Percentiles rank a stretch among this genome's conserved stretches.
Evolutionary conservation across 2,113 vertebrate species (phyloP).

Genomic region (Girardinichthys multiradiatus): DNA sequence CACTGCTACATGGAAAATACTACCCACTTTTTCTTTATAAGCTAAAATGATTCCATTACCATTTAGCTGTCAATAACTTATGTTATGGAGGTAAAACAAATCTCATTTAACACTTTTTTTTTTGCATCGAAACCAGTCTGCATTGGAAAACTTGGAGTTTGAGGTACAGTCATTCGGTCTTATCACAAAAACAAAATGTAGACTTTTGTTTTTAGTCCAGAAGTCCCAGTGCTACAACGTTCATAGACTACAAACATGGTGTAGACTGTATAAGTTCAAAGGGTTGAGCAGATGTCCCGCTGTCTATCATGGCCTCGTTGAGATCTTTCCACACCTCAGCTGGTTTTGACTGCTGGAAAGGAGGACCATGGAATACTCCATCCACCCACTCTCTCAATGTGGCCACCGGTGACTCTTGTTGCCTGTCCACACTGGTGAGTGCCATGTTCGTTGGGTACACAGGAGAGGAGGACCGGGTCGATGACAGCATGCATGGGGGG

Average conservation of each 20-base stretch:
- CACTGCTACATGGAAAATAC: not conserved
- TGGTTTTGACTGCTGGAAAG: conserved; percentile 87
- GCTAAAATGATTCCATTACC: not conserved
- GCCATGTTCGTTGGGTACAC: conserved; percentile 73
- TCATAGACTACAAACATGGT: conserved; percentile 75
- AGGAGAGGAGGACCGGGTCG: conserved; percentile 62
- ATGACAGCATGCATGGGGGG: conserved; percentile 91
- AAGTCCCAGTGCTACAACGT: conserved; percentile 12
- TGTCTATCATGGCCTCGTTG: conserved; percentile 82
- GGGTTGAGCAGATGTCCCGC: conserved; percentile 82
- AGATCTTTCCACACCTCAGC: conserved; percentile 87
- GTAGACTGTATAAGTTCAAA: conserved; percentile 79
- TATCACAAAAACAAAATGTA: conserved; percentile 46
- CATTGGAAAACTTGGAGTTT: not conserved
- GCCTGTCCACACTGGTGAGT: conserved; percentile 78
- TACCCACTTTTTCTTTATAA: not conserved
- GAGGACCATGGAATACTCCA: conserved; percentile 92
- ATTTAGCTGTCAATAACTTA: not conserved
- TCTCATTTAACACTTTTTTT: not conserved
- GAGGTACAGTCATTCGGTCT: conserved; percentile 25
- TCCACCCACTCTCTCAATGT: conserved; percentile 98
- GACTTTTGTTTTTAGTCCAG: conserved; percentile 33
- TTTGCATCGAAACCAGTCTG: not conserved
- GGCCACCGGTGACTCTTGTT: conserved; percentile 92
- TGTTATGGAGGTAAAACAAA: not conserved